phyloP scores from a whole-genome alignment of 2,113 vertebrate genomes.

The Austrofundulus limnaeus region DNA sequence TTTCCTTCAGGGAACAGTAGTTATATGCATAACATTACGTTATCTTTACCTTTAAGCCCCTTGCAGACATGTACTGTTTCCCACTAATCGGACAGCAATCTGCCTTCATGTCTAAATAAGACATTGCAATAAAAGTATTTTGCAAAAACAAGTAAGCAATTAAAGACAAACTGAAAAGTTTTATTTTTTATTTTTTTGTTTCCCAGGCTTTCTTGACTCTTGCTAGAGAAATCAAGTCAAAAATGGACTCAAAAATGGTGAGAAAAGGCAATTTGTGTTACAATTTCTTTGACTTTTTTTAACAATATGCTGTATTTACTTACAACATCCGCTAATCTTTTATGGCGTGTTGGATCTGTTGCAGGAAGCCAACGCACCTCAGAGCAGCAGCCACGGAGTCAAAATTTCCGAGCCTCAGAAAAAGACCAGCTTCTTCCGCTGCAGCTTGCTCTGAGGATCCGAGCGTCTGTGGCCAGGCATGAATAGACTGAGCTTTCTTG shows the following conservation, averaged over 20 bases:
- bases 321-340: too few species aligned
- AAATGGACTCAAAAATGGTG: slow-evolving; percentile 99
- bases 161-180: not conserved
- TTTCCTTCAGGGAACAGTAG: too few species aligned
- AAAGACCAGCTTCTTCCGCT: slow-evolving; percentile 96
- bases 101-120: not conserved
- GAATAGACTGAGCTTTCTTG: slow-evolving; percentile 84
- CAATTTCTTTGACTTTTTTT: not conserved
- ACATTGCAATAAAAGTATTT: too few species aligned
- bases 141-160: too few species aligned
- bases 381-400: slow-evolving; percentile 90
- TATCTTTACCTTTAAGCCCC: too few species aligned
- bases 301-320: fast-evolving
- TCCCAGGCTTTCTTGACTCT: slow-evolving; percentile 94
- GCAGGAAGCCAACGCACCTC: slow-evolving; percentile 92
- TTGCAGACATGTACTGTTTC: not conserved
- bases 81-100: too few species aligned
- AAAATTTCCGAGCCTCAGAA: slow-evolving; percentile 95
- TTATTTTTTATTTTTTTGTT: slow-evolving; percentile 5
- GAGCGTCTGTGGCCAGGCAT: slow-evolving; percentile 76
- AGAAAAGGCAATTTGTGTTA: slow-evolving; percentile 49
- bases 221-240: slow-evolving; percentile 97
- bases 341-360: slow-evolving; percentile 18
- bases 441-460: slow-evolving; percentile 88
- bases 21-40: too few species aligned